These are phyloP conservation scores for Chamaea fasciata DNA, from an alignment of 2,113 vertebrate genomes.

Conservation along the genomic window DNA sequence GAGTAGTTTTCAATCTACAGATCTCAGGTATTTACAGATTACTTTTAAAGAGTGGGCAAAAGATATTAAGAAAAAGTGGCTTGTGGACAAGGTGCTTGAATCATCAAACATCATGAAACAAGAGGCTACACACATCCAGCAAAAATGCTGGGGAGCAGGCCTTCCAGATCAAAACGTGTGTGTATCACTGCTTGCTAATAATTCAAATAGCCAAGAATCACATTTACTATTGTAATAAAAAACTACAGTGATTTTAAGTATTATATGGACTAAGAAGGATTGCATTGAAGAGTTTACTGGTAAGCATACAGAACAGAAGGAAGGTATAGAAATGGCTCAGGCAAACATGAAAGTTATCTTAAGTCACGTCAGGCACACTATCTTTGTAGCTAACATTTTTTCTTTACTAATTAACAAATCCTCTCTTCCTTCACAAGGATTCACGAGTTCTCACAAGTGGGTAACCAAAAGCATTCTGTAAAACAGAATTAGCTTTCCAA, in stretches of 20 bases:
- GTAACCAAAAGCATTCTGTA: background rate
- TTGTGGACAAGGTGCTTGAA: background rate
- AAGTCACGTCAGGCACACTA: background rate
- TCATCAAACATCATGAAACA: background rate
- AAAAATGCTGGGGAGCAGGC: background rate
- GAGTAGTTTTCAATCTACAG: rapidly evolving
- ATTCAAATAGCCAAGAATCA: background rate
- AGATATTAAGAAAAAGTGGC: background rate
- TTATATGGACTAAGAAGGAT: background rate
- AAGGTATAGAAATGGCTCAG: background rate
- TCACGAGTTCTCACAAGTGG: background rate
- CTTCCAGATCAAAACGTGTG: background rate
- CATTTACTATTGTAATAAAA: background rate
- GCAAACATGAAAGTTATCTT: background rate
- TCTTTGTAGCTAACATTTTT: background rate
- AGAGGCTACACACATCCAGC: background rate
- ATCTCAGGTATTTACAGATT: background rate
- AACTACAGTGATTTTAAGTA: background rate
- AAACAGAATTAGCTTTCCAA: background rate
- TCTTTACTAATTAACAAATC: background rate
- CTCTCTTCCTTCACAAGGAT: background rate
- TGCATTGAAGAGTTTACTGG: background rate
- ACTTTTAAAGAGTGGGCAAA: background rate
- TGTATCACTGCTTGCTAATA: background rate
- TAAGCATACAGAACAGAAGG: background rate